Percentiles rank a stretch among this genome's conserved stretches.
Conservation (phyloP, 2,797 vertebrate species). For the Propithecus deckenii region DNA sequence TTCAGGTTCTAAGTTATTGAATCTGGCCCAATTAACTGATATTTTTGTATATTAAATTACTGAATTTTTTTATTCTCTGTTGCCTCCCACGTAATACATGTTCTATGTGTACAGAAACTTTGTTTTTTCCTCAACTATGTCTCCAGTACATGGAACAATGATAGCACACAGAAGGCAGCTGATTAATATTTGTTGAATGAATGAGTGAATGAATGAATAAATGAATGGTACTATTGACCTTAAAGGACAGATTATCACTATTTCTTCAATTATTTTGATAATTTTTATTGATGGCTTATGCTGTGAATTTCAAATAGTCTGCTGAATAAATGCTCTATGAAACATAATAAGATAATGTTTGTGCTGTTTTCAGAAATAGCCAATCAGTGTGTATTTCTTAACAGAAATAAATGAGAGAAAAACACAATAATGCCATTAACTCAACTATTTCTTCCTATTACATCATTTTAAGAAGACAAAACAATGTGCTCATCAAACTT, state of each 20-base stretch:
- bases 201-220: not conserved
- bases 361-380: not conserved
- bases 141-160: not conserved
- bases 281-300: not conserved
- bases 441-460: not conserved
- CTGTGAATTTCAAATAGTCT: conserved; percentile 13
- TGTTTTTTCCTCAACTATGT: not conserved
- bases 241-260: not conserved
- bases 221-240: not conserved
- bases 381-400: not conserved
- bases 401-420: conserved; percentile 14
- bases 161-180: not conserved
- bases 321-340: not conserved
- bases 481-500: not conserved
- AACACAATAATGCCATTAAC: not conserved
- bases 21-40: not conserved
- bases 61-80: not conserved
- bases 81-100: not conserved
- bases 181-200: not conserved
- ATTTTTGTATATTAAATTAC: not conserved
- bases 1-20: not conserved
- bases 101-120: not conserved
- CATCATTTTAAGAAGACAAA: not conserved
- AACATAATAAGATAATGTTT: not conserved
- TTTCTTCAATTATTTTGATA: conserved; percentile 27